Base-by-base conservation (phyloP, 2,888 invertebrate species). In the Hybos culiciformis region DNA sequence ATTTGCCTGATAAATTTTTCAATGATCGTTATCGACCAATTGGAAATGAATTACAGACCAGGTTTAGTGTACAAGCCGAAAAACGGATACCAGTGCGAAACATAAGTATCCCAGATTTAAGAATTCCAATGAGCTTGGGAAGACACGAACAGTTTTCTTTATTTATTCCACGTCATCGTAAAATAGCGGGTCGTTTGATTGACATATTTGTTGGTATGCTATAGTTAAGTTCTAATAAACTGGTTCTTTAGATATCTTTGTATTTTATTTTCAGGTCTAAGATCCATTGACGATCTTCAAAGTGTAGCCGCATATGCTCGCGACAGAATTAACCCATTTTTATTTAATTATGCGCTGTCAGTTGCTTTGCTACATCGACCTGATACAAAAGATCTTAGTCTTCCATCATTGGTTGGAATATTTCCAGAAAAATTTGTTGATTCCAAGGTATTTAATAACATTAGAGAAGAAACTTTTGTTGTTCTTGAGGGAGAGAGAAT, bases 261-360 rank as follows among this genome's bases (percentile, higher is more conserved):
- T 23, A 19, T 44, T 5, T 21, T 20, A n/a, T 39, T 39, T 29
- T 12, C 6, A 43, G 82, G 73, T 18, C 77, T 82, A 74, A 69
- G 76, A 31, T 73, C 73, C 31, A 59, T 77, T n/a, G 78, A 80
- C 0, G 82, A 83, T 50, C 70, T 84, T 46, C 62, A 75, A 50
- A 21, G 70, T 78, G 12, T 78, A 19, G 73, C 80, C 39, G 75
- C 75, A 12, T 83, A 70, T 55, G 72, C 77, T 37, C 72, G 83
- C 37, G 78, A 78, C 47, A 72, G 78, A 36, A 62, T 84, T 12
- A 86, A 86, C 61, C 77, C 83, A 0, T 78, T 78, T 51, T 61
- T 86, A 50, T 86, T 81, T 65, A 78, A 82, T 59, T 85, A 84
- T 57, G 76, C 78, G 36, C 71, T 77, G 21, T 80, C 83, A 2